Base-by-base conservation (phyloP, 2,888 invertebrate genomes). In the Teinopalpus imperialis region DNA sequence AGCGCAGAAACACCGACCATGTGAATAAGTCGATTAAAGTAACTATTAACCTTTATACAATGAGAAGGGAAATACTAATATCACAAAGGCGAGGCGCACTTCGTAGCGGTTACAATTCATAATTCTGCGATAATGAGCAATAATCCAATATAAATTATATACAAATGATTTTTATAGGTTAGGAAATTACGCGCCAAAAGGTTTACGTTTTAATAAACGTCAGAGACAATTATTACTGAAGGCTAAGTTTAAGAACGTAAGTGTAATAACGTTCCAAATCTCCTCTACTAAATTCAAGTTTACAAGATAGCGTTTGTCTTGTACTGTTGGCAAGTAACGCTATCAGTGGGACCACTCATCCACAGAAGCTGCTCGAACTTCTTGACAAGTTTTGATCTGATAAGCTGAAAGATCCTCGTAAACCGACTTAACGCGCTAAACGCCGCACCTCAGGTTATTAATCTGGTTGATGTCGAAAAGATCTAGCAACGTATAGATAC, bases 321-420 rank as follows among this genome's bases (percentile, higher is more conserved):
- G n/a, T n/a, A n/a, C n/a, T 16, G 16, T 10, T 32, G 8, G n/a
- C 34, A 8, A 10, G 10, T 31, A 1, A 1, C 53, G 55, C 52
- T 47, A 1, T 1, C 23, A 52, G 26, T 49, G 30, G 24, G 27
- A 18, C 43, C 34, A 30, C 43, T 14, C 40, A 24, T 37, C 50
- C 46, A 16, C 32, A 44, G 45, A 37, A 34, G 23, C 37, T 42
- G 12, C 48, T 35, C 16, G 31, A 51, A 60, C 51, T 46, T 60
- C 71, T 75, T 77, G 75, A 77, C 77, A 81, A 83, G 57, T 83
- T 83, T 66, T 59, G 71, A 86, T 86, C 85, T 59, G 86, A 86
- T 86, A 81, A 61, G 51, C 43, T 29, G 41, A 48, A 49, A 71
- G 71, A 73, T 69, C 56, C 61, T 61, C 55, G 65, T 63, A 64